Percentiles rank a stretch among this genome's conserved stretches.
These are phyloP conservation scores for Capitulum mitella DNA, from an alignment of 2,888 invertebrate genomes.

Conservation along the genomic window DNA sequence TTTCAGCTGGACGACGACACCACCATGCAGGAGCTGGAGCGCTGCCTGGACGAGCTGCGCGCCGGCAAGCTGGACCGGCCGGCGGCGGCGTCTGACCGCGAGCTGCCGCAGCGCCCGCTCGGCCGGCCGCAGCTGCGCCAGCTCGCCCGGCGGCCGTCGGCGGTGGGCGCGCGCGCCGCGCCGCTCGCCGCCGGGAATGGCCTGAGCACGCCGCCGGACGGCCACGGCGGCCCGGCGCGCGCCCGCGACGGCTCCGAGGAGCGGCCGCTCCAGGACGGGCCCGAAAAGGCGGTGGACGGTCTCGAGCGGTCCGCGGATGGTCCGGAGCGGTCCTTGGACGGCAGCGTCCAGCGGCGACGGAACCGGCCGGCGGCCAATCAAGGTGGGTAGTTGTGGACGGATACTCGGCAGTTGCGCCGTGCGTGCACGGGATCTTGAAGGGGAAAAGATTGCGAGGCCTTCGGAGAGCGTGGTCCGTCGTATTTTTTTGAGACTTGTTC, in stretches of 20 bases:
- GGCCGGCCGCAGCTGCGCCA: slow-evolving; percentile 50
- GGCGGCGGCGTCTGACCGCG: slow-evolving; percentile 59
- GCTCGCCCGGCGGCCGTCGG: background rate
- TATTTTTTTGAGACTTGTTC: no score
- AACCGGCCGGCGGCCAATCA: no score
- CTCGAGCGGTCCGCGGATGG: no score
- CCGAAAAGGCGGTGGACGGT: no score
- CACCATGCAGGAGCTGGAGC: slow-evolving; percentile 74
- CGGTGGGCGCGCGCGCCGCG: background rate
- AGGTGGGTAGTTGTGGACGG: no score
- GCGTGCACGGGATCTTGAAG: no score
- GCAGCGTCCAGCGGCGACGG: no score
- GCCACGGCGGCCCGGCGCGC: background rate
- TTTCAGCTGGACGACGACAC: slow-evolving; percentile 88
- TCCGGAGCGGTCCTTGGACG: no score
- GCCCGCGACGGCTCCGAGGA: background rate
- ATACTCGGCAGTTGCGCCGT: no score
- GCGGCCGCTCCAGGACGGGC: no score
- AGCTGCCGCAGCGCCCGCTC: slow-evolving; percentile 73
- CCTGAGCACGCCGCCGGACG: background rate
- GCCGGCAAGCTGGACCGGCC: slow-evolving; percentile 76
- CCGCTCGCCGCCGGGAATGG: background rate
- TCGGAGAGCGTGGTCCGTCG: no score
- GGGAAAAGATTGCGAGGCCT: no score
- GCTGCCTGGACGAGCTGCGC: slow-evolving; percentile 78